A percentile compares a stretch with the other conserved stretches of the same genome.
Evolutionary conservation across 2,797 vertebrate genomes (phyloP).

Genomic region (Centroberyx gerrardi): DNA sequence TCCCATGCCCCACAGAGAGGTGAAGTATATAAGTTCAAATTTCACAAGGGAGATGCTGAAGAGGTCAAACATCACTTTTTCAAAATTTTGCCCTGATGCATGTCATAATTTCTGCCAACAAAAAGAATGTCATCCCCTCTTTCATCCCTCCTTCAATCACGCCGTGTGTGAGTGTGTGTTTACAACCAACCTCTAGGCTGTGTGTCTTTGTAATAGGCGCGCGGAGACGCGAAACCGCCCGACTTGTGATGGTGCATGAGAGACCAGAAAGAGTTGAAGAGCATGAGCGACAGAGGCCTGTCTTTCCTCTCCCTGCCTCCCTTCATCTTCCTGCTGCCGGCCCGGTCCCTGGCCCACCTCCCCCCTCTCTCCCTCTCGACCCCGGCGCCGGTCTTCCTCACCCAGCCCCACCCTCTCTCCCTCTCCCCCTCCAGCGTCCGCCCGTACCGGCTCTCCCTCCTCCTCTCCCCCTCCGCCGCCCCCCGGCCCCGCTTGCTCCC

Average conservation of each 20-base stretch:
- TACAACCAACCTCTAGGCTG: constrained; percentile 91
- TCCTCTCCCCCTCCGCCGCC: constrained; percentile 28
- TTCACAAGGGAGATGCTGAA: no score
- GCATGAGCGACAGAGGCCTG: constrained; percentile 87
- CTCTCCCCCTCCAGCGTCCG: constrained; percentile 2
- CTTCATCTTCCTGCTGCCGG: constrained; percentile 53
- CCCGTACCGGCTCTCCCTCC: constrained; percentile 19
- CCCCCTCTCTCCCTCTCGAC: constrained; percentile 72
- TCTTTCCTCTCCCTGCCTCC: constrained; percentile 72
- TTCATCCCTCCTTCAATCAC: not conserved
- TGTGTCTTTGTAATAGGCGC: constrained; percentile 90
- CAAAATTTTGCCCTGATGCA: not conserved
- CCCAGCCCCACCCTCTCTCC: constrained; percentile 62
- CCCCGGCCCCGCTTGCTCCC: constrained; percentile 44
- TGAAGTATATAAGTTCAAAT: not conserved
- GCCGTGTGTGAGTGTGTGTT: constrained; percentile 47
- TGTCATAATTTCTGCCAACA: no score
- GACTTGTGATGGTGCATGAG: constrained; percentile 91
- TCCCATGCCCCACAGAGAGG: not conserved
- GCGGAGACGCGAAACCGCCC: constrained; percentile 84
- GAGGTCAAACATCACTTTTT: no score
- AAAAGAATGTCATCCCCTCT: not conserved
- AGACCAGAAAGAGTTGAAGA: constrained; percentile 92
- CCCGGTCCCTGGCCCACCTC: constrained; percentile 72
- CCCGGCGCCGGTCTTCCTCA: constrained; percentile 62